A percentile compares a stretch with the other conserved stretches of the same genome.
Evolutionary conservation across 2,888 invertebrate species (phyloP).

Genomic region (Galerucella nymphaeae): DNA sequence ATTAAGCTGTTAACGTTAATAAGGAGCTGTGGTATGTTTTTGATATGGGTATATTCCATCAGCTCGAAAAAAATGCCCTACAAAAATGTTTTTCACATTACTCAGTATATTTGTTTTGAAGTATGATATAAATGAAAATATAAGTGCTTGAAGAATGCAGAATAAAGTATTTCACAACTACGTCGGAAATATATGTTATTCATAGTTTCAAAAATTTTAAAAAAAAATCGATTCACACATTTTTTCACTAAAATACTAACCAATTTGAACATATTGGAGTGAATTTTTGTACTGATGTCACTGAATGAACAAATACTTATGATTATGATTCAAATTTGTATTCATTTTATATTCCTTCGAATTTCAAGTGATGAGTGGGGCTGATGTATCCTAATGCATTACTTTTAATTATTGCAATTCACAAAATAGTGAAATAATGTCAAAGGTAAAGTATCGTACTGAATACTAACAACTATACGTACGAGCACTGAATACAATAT

Average conservation of each 20-base stretch:
- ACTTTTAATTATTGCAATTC: conserved; percentile 9
- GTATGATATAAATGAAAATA: neutral
- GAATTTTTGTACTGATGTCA: neutral
- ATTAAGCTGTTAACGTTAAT: too few species aligned
- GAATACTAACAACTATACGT: conserved; percentile 9
- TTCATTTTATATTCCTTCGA: neutral
- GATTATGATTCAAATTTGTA: neutral
- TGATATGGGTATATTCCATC: too few species aligned
- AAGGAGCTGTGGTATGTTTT: too few species aligned
- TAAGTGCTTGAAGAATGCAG: neutral
- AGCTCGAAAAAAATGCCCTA: too few species aligned
- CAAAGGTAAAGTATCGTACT: conserved; percentile 4
- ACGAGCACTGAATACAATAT: conserved; percentile 3
- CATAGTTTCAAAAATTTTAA: too few species aligned
- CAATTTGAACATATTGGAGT: conserved; percentile 18
- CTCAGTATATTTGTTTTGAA: too few species aligned
- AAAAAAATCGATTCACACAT: too few species aligned
- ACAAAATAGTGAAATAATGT: conserved; percentile 4
- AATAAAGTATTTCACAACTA: neutral
- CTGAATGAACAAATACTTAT: neutral
- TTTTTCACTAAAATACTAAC: conserved; percentile 7
- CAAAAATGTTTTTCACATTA: too few species aligned
- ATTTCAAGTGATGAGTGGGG: neutral
- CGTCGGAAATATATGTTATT: too few species aligned
- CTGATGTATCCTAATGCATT: conserved; percentile 1